Conservation (phyloP, 1,140 invertebrate genomes). For the Pantala flavescens region DNA sequence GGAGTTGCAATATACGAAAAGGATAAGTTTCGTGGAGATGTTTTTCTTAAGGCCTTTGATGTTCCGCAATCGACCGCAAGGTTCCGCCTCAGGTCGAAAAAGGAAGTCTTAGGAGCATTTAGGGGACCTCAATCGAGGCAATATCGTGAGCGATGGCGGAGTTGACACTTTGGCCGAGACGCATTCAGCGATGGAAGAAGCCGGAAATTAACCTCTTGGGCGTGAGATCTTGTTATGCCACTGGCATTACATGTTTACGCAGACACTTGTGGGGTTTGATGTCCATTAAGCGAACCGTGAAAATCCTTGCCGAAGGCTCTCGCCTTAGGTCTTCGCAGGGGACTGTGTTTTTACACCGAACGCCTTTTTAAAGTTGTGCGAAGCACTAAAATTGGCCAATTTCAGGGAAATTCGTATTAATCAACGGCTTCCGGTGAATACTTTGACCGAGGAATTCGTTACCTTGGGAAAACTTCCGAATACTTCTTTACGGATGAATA, state of each 20-base stretch:
- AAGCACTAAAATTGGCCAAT: too few species aligned
- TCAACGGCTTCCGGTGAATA: too few species aligned
- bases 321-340: too few species aligned
- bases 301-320: too few species aligned
- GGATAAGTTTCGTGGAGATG: too few species aligned
- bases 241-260: neutral
- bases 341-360: too few species aligned
- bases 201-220: neutral
- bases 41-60: neutral
- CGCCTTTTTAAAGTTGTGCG: too few species aligned
- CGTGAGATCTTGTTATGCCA: neutral
- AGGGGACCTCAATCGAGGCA: neutral
- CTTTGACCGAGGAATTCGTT: too few species aligned
- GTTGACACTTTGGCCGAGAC: neutral
- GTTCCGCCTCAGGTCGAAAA: neutral
- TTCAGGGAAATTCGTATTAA: too few species aligned
- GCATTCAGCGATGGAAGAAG: neutral
- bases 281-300: neutral
- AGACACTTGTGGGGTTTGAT: neutral
- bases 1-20: too few species aligned
- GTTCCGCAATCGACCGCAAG: neutral
- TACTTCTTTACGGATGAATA: too few species aligned
- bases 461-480: too few species aligned
- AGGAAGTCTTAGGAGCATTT: neutral
- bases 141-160: neutral